A percentile compares a stretch with the other conserved stretches of the same genome.
These are phyloP conservation scores for Sinonovacula constricta DNA, from an alignment of 1,140 invertebrate species.

Conservation along the genomic window DNA sequence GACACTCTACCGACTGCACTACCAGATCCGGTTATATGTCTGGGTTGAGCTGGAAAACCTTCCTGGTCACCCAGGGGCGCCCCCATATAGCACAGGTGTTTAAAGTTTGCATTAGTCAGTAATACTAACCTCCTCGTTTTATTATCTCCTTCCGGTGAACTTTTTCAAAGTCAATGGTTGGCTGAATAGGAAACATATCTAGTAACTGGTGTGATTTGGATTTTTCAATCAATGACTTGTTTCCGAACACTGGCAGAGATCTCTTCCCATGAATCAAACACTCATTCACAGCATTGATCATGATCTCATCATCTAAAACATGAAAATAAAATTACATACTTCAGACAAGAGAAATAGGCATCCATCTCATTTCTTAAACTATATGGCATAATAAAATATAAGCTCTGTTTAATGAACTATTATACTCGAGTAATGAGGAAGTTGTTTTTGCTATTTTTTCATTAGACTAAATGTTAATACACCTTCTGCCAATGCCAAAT, in stretches of 20 bases:
- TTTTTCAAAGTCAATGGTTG: conserved; percentile 29
- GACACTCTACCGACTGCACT: no score
- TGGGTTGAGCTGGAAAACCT: neutral
- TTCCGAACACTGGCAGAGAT: conserved; percentile 9
- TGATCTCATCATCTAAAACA: conserved; percentile 18
- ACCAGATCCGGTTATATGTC: neutral
- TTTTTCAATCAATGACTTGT: conserved; percentile 3
- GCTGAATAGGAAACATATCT: conserved; percentile 42
- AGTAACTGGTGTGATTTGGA: conserved; percentile 1
- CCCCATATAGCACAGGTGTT: no score
- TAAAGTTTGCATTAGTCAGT: no score
- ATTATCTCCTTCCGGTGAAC: neutral
- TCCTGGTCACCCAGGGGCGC: neutral
- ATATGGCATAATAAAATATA: no score
- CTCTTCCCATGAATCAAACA: neutral
- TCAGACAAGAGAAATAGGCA: no score
- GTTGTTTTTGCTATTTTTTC: no score
- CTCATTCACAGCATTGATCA: conserved; percentile 10
- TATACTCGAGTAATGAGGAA: no score
- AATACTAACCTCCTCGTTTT: conserved; percentile 14
- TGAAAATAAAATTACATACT: no score
- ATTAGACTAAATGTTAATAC: no score
- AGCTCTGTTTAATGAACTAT: no score
- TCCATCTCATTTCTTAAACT: no score
- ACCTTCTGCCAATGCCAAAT: no score